Base-by-base conservation (phyloP, 2,113 vertebrate genomes). In the Caracal caracal region DNA sequence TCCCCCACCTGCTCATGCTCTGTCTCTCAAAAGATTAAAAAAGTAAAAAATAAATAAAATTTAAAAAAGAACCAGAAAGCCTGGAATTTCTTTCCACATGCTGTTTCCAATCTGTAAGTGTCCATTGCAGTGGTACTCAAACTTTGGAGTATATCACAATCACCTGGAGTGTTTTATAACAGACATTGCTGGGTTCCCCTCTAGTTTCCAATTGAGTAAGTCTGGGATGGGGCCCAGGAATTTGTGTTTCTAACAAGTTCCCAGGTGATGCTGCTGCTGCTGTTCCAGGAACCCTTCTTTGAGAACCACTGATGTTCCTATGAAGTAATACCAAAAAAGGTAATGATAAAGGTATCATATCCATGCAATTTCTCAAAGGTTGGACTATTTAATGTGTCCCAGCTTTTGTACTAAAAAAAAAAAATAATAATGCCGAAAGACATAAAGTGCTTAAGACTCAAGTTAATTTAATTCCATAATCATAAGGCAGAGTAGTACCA, bases 381-480 rank as follows among this genome's bases (percentile, higher is more conserved):
- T 95, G 68, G 26, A 91, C 30, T 94, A 59, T 82, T 97, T 89
- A 70, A 83, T 96, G 26, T 94, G 82, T n/a, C 68, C 40, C 40
- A 95, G 59, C 80, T 97, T 97, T 96, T 92, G 19, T 71, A 91
- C 79, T 96, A 53, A 61, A 88, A 93, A 93, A 80, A 78, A 66
- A 95, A 91, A 86, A 91, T 47, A 66, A 86, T 73, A 88, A 95
- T 71, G 87, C 89, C 16, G 3, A 98, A 96, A 97, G 86, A 96
- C 70, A 93, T 92, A 93, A 75, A 98, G 97, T 97, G 92, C 96
- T 98, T 98, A 97, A 98, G 93, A 97, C 93, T 97, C 65, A 93
- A 84, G 96, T 95, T 98, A 97, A 97, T 97, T 98, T 98, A 97
- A 95, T 97, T 97, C 84, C 53, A 66, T 97, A 95, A 97, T 97